phyloP scores from a whole-genome alignment of 2,888 invertebrate genomes.

The Schizaphis graminum region DNA sequence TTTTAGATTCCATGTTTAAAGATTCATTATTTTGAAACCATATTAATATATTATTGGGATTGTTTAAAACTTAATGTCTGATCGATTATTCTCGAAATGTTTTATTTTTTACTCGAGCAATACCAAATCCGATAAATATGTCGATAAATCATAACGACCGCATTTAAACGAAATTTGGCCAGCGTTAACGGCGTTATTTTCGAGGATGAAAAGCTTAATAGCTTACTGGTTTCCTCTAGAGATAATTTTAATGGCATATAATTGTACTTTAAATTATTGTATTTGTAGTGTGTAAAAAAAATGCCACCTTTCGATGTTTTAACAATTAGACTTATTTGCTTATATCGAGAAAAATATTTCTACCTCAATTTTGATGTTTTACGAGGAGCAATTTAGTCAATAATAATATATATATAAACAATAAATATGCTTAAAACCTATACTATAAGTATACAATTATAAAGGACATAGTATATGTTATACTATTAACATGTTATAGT shows the following conservation, averaged over 20 bases:
- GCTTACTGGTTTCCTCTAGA: neutral
- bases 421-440: neutral
- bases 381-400: neutral
- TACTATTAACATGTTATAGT: no score
- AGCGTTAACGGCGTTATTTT: neutral
- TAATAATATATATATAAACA: no score
- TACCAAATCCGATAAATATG: neutral
- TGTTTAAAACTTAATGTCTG: neutral
- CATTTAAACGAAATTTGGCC: neutral
- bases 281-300: neutral
- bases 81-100: neutral
- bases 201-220: slow-evolving; percentile 15
- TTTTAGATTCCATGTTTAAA: neutral
- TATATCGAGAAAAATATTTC: neutral
- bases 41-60: neutral
- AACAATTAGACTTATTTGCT: neutral
- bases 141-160: neutral
- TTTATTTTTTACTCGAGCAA: neutral
- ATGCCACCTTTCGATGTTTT: neutral
- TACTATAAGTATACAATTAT: neutral
- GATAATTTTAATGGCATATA: neutral
- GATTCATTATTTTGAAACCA: neutral
- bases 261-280: neutral
- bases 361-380: neutral
- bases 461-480: neutral